Percentiles rank a stretch among this genome's conserved stretches.
Evolutionary conservation across 2,888 invertebrate genomes (phyloP).

Genomic region (Patella caerulea): DNA sequence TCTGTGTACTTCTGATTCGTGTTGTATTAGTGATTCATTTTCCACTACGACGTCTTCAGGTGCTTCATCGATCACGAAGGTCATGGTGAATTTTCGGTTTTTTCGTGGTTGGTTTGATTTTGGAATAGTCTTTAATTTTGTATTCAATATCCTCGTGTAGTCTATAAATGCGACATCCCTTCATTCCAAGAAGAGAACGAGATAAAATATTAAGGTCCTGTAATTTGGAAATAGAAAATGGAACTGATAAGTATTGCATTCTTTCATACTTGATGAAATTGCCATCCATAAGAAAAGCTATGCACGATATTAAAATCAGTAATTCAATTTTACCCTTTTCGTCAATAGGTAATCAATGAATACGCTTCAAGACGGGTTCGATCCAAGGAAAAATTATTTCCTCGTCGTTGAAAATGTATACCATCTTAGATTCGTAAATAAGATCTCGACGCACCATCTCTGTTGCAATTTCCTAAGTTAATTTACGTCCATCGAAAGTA

Average conservation of each 20-base stretch:
- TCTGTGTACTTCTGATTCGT: neutral
- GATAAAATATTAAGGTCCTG: neutral
- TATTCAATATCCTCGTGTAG: constrained; percentile 1
- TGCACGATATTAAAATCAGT: neutral
- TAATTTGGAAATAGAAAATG: constrained; percentile 9
- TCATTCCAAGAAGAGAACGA: neutral
- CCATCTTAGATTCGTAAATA: constrained; percentile 5
- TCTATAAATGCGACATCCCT: constrained; percentile 3
- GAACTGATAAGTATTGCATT: neutral
- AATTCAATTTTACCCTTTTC: neutral
- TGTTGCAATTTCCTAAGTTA: neutral
- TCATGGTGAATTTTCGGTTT: neutral
- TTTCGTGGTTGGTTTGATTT: neutral
- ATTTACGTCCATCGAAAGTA: neutral
- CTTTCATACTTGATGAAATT: neutral
- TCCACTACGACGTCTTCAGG: neutral
- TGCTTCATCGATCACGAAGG: neutral
- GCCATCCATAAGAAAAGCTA: constrained; percentile 3
- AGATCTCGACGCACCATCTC: neutral
- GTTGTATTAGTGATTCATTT: neutral
- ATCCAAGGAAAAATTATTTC: constrained; percentile 3
- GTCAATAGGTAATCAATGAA: neutral
- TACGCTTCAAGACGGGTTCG: neutral
- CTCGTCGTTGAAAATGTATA: neutral
- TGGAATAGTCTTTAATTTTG: neutral